Conservation (phyloP, 2,113 vertebrate genomes). For the Nicator chloris region DNA sequence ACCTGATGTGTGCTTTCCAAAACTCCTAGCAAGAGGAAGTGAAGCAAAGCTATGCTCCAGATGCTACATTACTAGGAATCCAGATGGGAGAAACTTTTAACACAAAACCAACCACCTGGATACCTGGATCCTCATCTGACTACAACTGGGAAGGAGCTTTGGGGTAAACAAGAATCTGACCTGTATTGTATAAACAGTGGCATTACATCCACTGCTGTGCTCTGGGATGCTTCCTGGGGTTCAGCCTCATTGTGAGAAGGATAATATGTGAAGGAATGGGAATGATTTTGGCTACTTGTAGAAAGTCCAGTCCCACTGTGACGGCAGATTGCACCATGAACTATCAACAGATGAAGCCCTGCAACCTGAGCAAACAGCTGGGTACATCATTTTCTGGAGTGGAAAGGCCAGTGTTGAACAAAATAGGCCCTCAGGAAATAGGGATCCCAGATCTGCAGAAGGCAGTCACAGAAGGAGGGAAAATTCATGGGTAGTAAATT, state of each 20-base stretch:
- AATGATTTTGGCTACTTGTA: neutral
- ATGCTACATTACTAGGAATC: constrained; percentile 18
- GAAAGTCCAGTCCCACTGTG: neutral
- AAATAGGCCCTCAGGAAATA: neutral
- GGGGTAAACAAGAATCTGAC: neutral
- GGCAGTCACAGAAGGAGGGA: neutral
- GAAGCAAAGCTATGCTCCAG: constrained; percentile 42
- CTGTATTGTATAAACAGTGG: neutral
- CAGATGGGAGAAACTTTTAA: constrained; percentile 47
- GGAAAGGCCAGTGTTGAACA: neutral
- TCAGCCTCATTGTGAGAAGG: neutral
- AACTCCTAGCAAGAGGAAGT: constrained; percentile 10
- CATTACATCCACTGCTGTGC: neutral
- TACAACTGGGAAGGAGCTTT: neutral
- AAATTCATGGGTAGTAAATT: neutral
- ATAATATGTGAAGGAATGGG: neutral
- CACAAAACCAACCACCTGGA: constrained; percentile 15
- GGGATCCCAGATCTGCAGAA: neutral
- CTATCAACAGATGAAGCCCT: neutral
- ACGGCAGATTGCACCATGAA: neutral
- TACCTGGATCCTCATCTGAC: neutral
- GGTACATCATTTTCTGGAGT: neutral
- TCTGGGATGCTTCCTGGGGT: neutral
- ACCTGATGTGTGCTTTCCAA: neutral
- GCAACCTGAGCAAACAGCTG: neutral